These are phyloP conservation scores for Cochlearius cochlearius DNA, from an alignment of 2,113 vertebrate genomes.

Conservation along the genomic window DNA sequence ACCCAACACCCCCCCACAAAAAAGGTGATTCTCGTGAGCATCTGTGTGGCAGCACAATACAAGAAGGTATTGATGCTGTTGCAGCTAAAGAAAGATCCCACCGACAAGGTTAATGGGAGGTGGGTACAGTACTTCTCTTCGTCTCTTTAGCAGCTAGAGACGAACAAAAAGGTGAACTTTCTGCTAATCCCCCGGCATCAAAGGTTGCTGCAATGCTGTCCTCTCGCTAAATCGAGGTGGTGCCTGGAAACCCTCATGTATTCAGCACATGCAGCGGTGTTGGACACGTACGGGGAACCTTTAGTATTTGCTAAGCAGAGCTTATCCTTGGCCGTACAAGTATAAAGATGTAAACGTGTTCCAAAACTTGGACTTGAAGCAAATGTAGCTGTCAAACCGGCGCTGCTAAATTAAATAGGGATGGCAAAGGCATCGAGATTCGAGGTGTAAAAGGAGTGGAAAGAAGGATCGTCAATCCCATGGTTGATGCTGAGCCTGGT, in stretches of 20 bases:
- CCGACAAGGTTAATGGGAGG: background rate
- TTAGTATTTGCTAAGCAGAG: background rate
- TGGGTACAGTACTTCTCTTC: background rate
- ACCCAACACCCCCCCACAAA: accelerated
- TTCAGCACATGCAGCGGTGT: accelerated
- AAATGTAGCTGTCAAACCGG: background rate
- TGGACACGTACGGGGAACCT: background rate
- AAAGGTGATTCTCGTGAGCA: background rate
- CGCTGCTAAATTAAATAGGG: background rate
- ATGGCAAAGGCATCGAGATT: background rate
- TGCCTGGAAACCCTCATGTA: background rate
- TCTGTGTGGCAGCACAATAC: background rate
- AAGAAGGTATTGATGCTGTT: background rate
- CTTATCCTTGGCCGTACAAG: accelerated
- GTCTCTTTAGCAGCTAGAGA: background rate
- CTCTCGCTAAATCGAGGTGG: background rate
- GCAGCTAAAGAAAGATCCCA: background rate
- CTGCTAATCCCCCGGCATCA: background rate
- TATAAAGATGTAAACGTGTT: background rate
- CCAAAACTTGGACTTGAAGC: background rate
- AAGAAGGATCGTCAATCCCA: accelerated
- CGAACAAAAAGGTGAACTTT: background rate
- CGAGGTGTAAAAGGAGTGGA: background rate
- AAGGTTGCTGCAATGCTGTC: background rate
- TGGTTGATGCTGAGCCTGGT: background rate